phyloP scores from a whole-genome alignment of 2,888 invertebrate genomes.

The Endomychus coccineus region DNA sequence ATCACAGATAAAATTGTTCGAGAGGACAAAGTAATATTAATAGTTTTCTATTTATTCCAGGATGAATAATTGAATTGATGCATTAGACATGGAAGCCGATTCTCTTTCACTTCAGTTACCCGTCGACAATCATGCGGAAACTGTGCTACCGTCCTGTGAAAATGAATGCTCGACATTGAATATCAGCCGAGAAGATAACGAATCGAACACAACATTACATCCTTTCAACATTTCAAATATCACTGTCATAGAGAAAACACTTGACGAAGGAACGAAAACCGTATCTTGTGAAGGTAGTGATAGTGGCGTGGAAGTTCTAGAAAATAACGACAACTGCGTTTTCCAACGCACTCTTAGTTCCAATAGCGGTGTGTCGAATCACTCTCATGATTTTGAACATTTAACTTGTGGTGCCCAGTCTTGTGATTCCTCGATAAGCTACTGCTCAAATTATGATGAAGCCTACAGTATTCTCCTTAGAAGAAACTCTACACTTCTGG shows the following conservation, averaged over 20 bases:
- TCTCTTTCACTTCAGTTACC: constrained; percentile 19
- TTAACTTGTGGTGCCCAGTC: constrained; percentile 59
- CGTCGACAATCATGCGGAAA: constrained; percentile 13
- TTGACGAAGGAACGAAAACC: constrained; percentile 10
- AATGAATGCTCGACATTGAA: constrained; percentile 1
- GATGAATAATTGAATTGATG: constrained; percentile 18
- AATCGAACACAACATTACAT: constrained; percentile 34
- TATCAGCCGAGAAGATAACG: constrained; percentile 26
- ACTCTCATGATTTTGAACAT: constrained; percentile 46
- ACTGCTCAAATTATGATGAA: constrained; percentile 65
- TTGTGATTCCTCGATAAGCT: constrained; percentile 72
- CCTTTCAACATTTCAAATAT: constrained; percentile 36
- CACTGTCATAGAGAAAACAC: constrained; percentile 34
- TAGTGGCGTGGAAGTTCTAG: constrained; percentile 68
- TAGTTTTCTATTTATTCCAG: constrained; percentile 23
- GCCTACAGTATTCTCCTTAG: constrained; percentile 46
- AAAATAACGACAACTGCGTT: constrained; percentile 43
- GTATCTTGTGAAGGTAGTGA: constrained; percentile 62
- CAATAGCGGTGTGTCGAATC: constrained; percentile 57
- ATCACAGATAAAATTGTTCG: too few relatives aligned
- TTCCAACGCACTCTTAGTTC: constrained; percentile 50
- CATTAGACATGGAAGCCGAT: constrained; percentile 20
- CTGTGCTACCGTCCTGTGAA: not conserved
- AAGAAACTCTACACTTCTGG: constrained; percentile 40
- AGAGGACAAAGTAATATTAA: too few relatives aligned